phyloP scores from a whole-genome alignment of 64 coral and sea anemone species.

The Pocillopora verrucosa region DNA sequence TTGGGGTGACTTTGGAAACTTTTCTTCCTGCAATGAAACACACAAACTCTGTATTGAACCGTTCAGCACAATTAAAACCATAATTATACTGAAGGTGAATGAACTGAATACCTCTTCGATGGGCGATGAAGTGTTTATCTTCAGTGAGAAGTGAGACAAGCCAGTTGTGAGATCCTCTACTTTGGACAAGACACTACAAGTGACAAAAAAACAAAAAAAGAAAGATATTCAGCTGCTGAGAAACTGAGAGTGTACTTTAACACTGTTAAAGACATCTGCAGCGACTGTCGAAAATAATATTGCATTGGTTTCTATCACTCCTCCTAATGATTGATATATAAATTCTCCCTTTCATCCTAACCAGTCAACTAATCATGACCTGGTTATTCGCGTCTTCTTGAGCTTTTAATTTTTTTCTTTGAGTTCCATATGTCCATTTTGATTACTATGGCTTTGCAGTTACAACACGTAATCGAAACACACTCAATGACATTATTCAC shows the following conservation, averaged over 20 bases:
- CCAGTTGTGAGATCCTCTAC: constrained; percentile 53
- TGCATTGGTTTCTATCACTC: too few species aligned
- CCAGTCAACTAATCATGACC: too few species aligned
- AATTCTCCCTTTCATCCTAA: too few species aligned
- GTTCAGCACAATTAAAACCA: background rate
- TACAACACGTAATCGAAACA: too few species aligned
- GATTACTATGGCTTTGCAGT: too few species aligned
- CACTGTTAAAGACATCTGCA: background rate
- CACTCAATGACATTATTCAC: too few species aligned
- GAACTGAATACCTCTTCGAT: constrained; percentile 24
- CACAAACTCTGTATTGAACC: background rate
- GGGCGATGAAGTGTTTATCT: constrained; percentile 38
- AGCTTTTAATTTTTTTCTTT: too few species aligned
- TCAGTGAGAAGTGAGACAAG: constrained; percentile 44
- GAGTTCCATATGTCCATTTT: too few species aligned
- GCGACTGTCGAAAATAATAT: too few species aligned
- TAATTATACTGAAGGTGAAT: background rate
- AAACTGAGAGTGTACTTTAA: background rate
- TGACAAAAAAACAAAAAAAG: background rate
- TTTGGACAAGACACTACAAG: constrained; percentile 44
- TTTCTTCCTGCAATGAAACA: constrained; percentile 36
- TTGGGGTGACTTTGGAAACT: constrained; percentile 67
- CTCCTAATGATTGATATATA: too few species aligned
- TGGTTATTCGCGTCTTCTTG: too few species aligned
- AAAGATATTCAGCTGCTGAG: too few species aligned